These are phyloP conservation scores for Lycophotia porphyrea DNA, from an alignment of 2,888 invertebrate species.

Conservation along the genomic window DNA sequence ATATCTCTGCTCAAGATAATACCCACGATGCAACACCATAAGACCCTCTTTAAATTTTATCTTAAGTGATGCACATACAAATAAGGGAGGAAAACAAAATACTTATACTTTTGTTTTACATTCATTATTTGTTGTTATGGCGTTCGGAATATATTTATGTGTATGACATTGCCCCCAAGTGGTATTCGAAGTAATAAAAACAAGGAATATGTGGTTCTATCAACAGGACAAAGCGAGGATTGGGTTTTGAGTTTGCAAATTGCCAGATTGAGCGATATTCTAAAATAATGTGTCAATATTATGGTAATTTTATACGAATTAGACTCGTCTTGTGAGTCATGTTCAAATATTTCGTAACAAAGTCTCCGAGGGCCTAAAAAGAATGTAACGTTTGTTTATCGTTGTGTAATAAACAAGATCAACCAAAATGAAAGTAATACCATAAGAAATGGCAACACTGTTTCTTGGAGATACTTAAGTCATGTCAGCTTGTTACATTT, in stretches of 20 bases:
- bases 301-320: constrained; percentile 10
- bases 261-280: background rate
- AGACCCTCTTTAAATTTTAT: constrained; percentile 39
- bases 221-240: background rate
- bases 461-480: background rate
- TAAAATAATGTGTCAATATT: background rate
- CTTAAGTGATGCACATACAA: constrained; percentile 39
- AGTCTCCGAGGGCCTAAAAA: background rate
- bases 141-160: constrained; percentile 11
- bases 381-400: background rate
- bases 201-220: background rate
- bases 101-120: constrained; percentile 32
- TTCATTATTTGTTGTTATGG: constrained; percentile 24
- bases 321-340: background rate
- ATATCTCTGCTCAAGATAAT: constrained; percentile 14
- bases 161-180: constrained; percentile 10
- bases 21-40: constrained; percentile 26
- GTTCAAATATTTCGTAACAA: background rate
- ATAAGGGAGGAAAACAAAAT: constrained; percentile 37
- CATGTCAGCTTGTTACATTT: background rate
- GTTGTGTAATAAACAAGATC: background rate
- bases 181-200: constrained; percentile 18
- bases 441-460: background rate
- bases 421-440: constrained; percentile 11
- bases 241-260: constrained; percentile 10